A percentile compares a stretch with the other conserved stretches of the same genome.
Evolutionary conservation across 2,113 vertebrate species (phyloP).

Genomic region (Epinephelus cyanopodus): DNA sequence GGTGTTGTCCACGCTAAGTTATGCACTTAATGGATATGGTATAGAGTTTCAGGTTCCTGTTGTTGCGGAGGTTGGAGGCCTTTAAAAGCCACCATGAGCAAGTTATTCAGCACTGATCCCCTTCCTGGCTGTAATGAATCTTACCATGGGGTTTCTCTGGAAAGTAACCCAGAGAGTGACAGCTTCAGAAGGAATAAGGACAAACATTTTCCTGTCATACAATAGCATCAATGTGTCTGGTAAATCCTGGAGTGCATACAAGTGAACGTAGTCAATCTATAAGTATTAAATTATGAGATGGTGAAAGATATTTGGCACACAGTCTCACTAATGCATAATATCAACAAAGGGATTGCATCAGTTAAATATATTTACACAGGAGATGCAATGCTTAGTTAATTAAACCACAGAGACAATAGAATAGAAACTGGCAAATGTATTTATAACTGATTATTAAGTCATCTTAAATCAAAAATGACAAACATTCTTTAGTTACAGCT

Average conservation of each 20-base stretch:
- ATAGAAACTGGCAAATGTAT: not conserved
- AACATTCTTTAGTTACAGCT: not conserved
- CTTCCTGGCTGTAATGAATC: slow-evolving; percentile 80
- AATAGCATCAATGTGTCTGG: not conserved
- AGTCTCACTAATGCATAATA: not conserved
- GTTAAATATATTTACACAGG: not conserved
- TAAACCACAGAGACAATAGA: not conserved
- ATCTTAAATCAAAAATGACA: not conserved
- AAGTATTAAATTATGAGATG: not conserved
- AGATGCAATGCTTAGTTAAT: not conserved
- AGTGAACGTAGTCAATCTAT: not conserved
- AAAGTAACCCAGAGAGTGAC: slow-evolving; percentile 56
- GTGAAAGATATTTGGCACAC: not conserved
- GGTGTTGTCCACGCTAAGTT: slow-evolving; percentile 64
- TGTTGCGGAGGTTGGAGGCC: slow-evolving; percentile 64
- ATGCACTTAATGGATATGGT: slow-evolving; percentile 75
- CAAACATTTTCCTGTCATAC: slow-evolving; percentile 20
- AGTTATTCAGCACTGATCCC: slow-evolving; percentile 69
- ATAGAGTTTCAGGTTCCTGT: slow-evolving; percentile 79
- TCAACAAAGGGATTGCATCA: not conserved
- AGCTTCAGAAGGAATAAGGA: slow-evolving; percentile 40
- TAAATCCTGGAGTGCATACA: not conserved
- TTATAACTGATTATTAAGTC: not conserved
- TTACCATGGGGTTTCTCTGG: slow-evolving; percentile 58
- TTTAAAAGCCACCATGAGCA: slow-evolving; percentile 76